Base-by-base conservation (phyloP, 2,888 invertebrate species). In the Drosophila diplacantha region DNA sequence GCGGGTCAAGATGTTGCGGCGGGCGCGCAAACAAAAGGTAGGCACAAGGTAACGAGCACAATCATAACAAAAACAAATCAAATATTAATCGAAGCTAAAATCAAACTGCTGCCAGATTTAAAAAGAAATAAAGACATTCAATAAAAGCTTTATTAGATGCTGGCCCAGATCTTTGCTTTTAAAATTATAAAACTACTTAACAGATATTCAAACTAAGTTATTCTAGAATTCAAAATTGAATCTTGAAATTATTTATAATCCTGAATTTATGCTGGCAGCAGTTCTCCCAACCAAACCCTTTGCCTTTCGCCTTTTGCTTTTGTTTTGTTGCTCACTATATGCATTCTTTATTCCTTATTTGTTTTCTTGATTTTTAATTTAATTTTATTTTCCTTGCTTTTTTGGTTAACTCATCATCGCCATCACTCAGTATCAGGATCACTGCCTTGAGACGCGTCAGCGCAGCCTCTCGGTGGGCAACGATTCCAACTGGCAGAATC, bases 381-480 rank as follows among this genome's bases (percentile, higher is more conserved):
- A 66, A 50, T 58, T 68, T 59, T 32, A 64, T 75, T 70, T 58
- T 38, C 56, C 59, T 65, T 46, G 14, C 14, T 71, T 73, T 79
- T 65, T 66, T 66, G 71, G 70, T 81, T 73, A 62, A 60, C 62
- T 72, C 78, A 75, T 72, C 78, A 75, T 81, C 67, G 65, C 49
- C 67, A 72, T 67, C 63, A 64, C 56, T 69, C 74, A 85, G 87
- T 86, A 86, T 71, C 87, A 88, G 85, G 88, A 87, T 74, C 87
- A 87, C 67, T 87, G 85, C 72, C 75, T 79, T 52, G 87, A 88
- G 75, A 83, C 86, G 51, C 85, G 88, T 35, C 87, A 87, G 67
- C 86, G 88, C 53, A 88, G 88, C 58, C 82, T 87, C 20, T 89
- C 88, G 31, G 88, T 89, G 65, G 88, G 88, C 73, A 89, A 87